phyloP scores from a whole-genome alignment of 2,888 invertebrate species.

The Watsonalla cultraria region DNA sequence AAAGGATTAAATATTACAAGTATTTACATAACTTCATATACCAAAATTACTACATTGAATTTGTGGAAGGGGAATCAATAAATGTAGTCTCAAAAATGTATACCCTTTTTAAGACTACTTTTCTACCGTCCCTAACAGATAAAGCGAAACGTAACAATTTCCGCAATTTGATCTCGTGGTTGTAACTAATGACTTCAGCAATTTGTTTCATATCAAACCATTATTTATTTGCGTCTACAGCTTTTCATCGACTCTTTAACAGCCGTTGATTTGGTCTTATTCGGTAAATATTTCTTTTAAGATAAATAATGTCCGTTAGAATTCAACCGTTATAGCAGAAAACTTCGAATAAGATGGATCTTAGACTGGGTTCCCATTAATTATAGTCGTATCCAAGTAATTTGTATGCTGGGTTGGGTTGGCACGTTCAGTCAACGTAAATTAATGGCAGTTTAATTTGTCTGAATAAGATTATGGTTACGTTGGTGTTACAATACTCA shows the following conservation, averaged over 20 bases:
- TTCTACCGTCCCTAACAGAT: too few relatives aligned
- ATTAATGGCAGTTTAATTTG: neutral
- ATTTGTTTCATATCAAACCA: neutral
- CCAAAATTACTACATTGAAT: too few relatives aligned
- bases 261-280: neutral
- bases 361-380: neutral
- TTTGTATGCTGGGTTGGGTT: neutral
- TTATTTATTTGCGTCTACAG: slow-evolving; percentile 5
- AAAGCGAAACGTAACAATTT: too few relatives aligned
- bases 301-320: too few relatives aligned
- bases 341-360: too few relatives aligned
- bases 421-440: neutral
- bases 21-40: too few relatives aligned
- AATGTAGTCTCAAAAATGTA: too few relatives aligned
- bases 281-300: neutral
- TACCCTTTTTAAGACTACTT: too few relatives aligned
- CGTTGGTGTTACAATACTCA: too few relatives aligned
- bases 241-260: neutral
- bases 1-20: too few relatives aligned
- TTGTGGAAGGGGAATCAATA: too few relatives aligned
- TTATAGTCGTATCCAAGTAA: neutral
- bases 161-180: neutral
- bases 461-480: neutral
- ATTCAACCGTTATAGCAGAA: too few relatives aligned
- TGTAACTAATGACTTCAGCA: neutral